Percentiles rank a stretch among this genome's conserved stretches.
Conservation (phyloP, 1,140 invertebrate species). For the Pseudomyrmex pallidus region DNA sequence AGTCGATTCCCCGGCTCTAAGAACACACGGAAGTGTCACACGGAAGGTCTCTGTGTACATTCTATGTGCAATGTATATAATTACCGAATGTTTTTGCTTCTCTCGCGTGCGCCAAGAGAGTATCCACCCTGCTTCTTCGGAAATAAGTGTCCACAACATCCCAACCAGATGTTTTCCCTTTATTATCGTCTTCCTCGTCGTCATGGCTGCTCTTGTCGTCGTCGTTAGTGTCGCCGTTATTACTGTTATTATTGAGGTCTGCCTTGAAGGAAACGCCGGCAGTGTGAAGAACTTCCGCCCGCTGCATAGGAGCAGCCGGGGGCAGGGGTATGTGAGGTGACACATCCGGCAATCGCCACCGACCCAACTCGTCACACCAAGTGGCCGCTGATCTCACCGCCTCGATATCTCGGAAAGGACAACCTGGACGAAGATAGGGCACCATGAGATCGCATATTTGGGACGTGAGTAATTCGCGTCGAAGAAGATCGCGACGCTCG, state of each 20-base stretch:
- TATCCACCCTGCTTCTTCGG: conserved; percentile 81
- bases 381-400: conserved; percentile 79
- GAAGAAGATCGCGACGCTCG: conserved; percentile 82
- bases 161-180: conserved; percentile 46
- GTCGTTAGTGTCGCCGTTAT: conserved; percentile 64
- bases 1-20: conserved; percentile 76
- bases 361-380: conserved; percentile 83
- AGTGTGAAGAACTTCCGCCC: conserved; percentile 49
- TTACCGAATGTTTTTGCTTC: conserved; percentile 81
- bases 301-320: conserved; percentile 69
- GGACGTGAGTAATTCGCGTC: conserved; percentile 81
- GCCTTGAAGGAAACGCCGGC: conserved; percentile 66
- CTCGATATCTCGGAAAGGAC: conserved; percentile 81
- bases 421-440: conserved; percentile 83
- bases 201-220: conserved; percentile 59
- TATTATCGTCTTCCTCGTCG: conserved; percentile 60
- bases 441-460: conserved; percentile 84
- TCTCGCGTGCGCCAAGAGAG: conserved; percentile 78
- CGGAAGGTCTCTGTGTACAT: not conserved
- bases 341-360: conserved; percentile 82
- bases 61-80: not conserved
- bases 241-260: conserved; percentile 81
- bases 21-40: not conserved
- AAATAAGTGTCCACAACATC: conserved; percentile 82
- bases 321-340: conserved; percentile 79